Conservation (phyloP, 2,113 vertebrate genomes). For the Thamnaconus septentrionalis region DNA sequence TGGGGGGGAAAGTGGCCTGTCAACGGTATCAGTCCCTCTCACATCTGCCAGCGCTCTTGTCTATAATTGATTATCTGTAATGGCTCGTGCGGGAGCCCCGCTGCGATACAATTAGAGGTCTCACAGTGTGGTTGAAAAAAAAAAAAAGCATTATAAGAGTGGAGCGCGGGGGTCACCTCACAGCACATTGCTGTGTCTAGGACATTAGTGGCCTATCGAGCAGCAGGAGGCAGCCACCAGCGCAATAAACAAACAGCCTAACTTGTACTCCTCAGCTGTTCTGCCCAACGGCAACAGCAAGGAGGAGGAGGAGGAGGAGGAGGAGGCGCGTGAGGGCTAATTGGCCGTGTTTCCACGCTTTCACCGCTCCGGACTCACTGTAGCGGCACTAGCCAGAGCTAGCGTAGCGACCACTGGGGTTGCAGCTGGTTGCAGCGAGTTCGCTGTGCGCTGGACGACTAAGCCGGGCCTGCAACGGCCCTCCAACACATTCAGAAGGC, state of each 20-base stretch:
- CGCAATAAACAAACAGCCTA: conserved; percentile 3
- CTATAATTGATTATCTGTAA: conserved; percentile 61
- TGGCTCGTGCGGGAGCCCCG: conserved; percentile 39
- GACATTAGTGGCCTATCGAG: conserved; percentile 25
- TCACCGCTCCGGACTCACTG: conserved; percentile 31
- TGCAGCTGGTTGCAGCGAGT: conserved; percentile 44
- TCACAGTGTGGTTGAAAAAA: conserved; percentile 17
- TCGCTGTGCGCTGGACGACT: conserved; percentile 51
- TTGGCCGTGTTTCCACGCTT: conserved; percentile 47
- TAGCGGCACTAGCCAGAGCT: conserved; percentile 37
- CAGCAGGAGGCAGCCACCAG: conserved; percentile 13
- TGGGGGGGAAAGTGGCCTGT: conserved; percentile 16
- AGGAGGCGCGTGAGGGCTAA: conserved; percentile 53
- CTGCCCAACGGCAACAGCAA: conserved; percentile 16
- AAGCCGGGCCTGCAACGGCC: conserved; percentile 45
- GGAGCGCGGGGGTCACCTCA: conserved; percentile 55
- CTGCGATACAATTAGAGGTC: conserved; percentile 62
- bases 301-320: conserved; percentile 21
- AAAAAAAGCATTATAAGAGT: conserved; percentile 13
- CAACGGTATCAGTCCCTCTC: conserved; percentile 48
- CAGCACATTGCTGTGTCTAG: conserved; percentile 60
- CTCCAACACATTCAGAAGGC: conserved; percentile 6
- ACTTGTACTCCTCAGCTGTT: conserved; percentile 4
- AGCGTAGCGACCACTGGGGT: conserved; percentile 25
- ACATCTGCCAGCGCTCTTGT: conserved; percentile 45